phyloP scores from a whole-genome alignment of 2,113 vertebrate genomes.

The Meles meles region DNA sequence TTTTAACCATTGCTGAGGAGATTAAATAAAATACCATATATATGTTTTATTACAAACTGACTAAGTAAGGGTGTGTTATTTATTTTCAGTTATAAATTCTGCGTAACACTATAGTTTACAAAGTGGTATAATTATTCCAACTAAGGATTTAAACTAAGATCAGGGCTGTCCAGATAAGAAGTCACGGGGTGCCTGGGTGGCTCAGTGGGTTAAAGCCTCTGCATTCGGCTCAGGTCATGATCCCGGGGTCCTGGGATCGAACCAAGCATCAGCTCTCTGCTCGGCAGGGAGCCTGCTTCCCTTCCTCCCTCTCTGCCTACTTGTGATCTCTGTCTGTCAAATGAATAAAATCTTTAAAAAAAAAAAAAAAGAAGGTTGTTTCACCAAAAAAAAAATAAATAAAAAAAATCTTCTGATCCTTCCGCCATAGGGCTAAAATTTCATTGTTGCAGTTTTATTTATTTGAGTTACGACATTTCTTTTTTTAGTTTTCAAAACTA shows the following conservation, averaged over 20 bases:
- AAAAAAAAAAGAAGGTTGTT: not conserved
- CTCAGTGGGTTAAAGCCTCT: too few relatives aligned
- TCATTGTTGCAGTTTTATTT: not conserved
- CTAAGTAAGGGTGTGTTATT: not conserved
- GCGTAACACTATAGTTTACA: not conserved
- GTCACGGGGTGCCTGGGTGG: too few relatives aligned
- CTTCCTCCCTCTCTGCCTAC: too few relatives aligned
- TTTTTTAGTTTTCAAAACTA: slow-evolving; percentile 30
- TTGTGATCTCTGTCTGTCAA: too few relatives aligned
- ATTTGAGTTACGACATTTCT: slow-evolving; percentile 4
- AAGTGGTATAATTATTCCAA: not conserved
- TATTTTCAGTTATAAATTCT: slow-evolving; percentile 12
- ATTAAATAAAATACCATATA: slow-evolving; percentile 17
- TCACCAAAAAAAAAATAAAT: not conserved
- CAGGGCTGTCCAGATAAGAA: not conserved
- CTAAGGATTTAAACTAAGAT: not conserved
- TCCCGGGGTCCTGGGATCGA: too few relatives aligned
- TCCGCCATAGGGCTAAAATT: not conserved
- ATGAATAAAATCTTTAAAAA: too few relatives aligned
- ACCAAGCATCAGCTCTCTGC: too few relatives aligned
- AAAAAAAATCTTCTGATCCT: not conserved
- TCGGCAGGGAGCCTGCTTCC: too few relatives aligned
- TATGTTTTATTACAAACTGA: slow-evolving; percentile 22
- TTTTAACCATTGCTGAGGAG: not conserved
- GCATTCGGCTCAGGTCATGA: too few relatives aligned